Percentiles rank a stretch among this genome's conserved stretches.
These are phyloP conservation scores for Apamea monoglypha DNA, from an alignment of 2,888 invertebrate genomes.

Conservation along the genomic window DNA sequence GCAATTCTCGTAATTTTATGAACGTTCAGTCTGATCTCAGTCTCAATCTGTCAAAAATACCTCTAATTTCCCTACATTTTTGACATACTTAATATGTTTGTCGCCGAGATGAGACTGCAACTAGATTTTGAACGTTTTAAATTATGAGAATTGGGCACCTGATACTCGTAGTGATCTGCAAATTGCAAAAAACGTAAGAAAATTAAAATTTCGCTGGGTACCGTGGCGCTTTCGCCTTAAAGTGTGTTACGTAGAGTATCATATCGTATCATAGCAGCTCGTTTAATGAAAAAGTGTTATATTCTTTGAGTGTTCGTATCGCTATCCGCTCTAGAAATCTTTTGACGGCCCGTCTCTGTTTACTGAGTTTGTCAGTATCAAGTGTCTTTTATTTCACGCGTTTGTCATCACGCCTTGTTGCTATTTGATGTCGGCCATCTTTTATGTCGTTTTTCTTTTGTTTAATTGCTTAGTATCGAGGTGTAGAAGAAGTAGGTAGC, in stretches of 20 bases:
- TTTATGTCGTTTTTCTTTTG: conserved; percentile 39
- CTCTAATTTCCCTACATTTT: no score
- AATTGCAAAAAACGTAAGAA: neutral
- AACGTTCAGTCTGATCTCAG: no score
- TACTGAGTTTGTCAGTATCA: conserved; percentile 65
- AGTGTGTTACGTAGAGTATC: neutral
- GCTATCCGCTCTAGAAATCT: conserved; percentile 75
- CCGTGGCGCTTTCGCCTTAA: neutral
- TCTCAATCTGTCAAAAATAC: no score
- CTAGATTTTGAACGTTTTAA: no score
- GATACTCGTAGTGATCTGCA: neutral
- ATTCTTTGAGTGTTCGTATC: conserved; percentile 61
- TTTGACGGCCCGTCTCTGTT: conserved; percentile 65
- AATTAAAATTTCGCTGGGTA: neutral
- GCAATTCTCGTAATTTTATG: no score
- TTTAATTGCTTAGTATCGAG: conserved; percentile 17
- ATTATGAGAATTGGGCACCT: no score
- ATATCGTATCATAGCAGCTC: neutral
- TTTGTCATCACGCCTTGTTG: conserved; percentile 48
- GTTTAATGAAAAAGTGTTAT: conserved; percentile 37
- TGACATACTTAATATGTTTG: no score
- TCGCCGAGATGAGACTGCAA: no score
- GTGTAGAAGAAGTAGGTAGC: neutral
- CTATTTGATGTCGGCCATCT: conserved; percentile 44
- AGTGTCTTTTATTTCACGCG: conserved; percentile 69